Evolutionary conservation across 2,888 invertebrate genomes (phyloP).

Genomic region (Nemotelus nigrinus): DNA sequence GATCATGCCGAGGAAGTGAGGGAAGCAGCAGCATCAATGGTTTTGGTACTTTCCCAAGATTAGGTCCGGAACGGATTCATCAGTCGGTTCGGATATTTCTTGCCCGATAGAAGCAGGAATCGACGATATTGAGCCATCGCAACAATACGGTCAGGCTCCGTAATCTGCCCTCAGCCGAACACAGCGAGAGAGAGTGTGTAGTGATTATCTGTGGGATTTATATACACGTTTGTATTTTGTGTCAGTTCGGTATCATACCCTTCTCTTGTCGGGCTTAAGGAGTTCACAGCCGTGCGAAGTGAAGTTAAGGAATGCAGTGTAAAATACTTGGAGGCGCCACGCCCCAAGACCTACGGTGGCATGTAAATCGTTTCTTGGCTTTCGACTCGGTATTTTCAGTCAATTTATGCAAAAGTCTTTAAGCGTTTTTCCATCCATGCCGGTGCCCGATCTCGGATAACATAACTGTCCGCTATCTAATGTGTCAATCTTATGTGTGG

Average conservation of each 20-base stretch:
- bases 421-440: background rate
- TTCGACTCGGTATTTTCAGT: background rate
- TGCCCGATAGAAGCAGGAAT: slow-evolving; percentile 37
- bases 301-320: slow-evolving; percentile 35
- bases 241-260: slow-evolving; percentile 7
- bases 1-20: slow-evolving; percentile 34
- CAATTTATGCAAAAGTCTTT: slow-evolving; percentile 19
- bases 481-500: background rate
- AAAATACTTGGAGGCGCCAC: slow-evolving; percentile 41
- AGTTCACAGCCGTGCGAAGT: slow-evolving; percentile 11
- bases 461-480: background rate
- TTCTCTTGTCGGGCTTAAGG: slow-evolving; percentile 11
- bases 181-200: background rate
- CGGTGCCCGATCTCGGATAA: background rate
- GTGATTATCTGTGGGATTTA: slow-evolving; percentile 33
- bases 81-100: slow-evolving; percentile 42
- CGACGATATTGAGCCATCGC: slow-evolving; percentile 4
- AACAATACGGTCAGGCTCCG: background rate
- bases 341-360: slow-evolving; percentile 35
- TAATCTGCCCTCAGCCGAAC: background rate
- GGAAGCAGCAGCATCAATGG: slow-evolving; percentile 25
- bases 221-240: slow-evolving; percentile 5
- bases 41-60: slow-evolving; percentile 43
- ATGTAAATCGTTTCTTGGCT: slow-evolving; percentile 25
- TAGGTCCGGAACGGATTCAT: slow-evolving; percentile 41